A percentile compares a stretch with the other conserved stretches of the same genome.
phyloP scores from a whole-genome alignment of 2,113 vertebrate genomes.

The Rhea pennata region DNA sequence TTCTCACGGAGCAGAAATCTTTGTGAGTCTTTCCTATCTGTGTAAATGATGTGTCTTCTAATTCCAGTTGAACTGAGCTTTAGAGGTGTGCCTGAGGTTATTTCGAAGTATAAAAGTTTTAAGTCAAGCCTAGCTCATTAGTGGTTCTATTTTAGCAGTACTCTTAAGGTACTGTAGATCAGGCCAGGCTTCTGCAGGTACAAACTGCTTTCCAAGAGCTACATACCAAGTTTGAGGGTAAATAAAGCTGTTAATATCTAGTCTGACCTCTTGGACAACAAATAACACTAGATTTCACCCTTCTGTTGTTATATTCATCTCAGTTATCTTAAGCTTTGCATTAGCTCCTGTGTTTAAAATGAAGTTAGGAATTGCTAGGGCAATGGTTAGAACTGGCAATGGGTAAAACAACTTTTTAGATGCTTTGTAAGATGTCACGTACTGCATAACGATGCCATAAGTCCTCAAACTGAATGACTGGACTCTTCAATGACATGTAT shows the following conservation, averaged over 20 bases:
- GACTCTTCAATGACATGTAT: background rate
- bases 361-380: background rate
- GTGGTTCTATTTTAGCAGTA: constrained; percentile 31
- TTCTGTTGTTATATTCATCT: background rate
- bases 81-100: background rate
- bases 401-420: background rate
- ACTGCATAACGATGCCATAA: background rate
- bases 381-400: background rate
- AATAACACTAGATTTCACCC: background rate
- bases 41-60: background rate
- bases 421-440: background rate
- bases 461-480: background rate
- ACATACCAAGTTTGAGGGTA: background rate
- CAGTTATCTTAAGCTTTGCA: background rate
- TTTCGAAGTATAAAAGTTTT: background rate
- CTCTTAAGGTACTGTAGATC: background rate
- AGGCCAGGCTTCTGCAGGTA: background rate
- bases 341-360: constrained; percentile 1
- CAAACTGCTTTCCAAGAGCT: background rate
- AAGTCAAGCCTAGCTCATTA: background rate
- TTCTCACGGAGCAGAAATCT: background rate
- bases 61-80: constrained; percentile 17
- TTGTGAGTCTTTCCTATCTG: background rate
- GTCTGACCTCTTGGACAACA: background rate
- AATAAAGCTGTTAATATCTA: background rate